Evolutionary conservation across 2,113 vertebrate species (phyloP), one percentile per base, ranked within the genome.

Genomic region (Anarrhichthys ocellatus): DNA sequence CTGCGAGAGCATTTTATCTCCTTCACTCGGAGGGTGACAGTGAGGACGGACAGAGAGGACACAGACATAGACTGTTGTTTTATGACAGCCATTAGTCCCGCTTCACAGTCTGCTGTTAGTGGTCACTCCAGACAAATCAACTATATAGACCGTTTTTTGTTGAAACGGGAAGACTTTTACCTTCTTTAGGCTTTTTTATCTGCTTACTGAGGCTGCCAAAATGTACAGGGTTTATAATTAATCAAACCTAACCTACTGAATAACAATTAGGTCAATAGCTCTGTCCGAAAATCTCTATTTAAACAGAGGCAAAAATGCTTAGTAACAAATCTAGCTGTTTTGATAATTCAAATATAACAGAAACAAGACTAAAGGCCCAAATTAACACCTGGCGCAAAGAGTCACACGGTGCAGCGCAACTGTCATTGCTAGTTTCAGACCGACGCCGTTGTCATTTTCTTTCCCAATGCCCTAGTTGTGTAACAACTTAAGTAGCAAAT

Each of bases 81-180:
- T 91, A 93, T 90, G 77, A 76, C 69, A 71, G 74, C 68, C 80
- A 91, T 92, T 92, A 92, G 88, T 86, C 71, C 42, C 70, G 64
- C 81, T 78, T 86, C 63, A 80, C 65, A 18, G 62, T 38, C 62
- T 64, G 85, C 74, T 64, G 20, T 79, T 44, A 70, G 40, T 40
- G 59, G 64, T 81, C 62, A 40, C 64, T 66, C 27, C 67, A 44
- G 50, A 63, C 32, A 68, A 82, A 82, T 83, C 46, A 29, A 78
- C 68, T 4, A 13, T 9, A 62, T 27, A 73, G 83, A 58, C 40
- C 0, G 6, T n/a, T 76, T 72, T 68, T 67, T 59, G 29, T 73
- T 74, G 4, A 48, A 69, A 11, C 42, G 29, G 14, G 36, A 46
- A 59, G 17, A 64, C 13, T 73, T 17, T 44, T 32, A 73, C 14